A percentile compares a stretch with the other conserved stretches of the same genome.
Conservation (phyloP, 1,140 invertebrate genomes). For the Aphelinus certus region DNA sequence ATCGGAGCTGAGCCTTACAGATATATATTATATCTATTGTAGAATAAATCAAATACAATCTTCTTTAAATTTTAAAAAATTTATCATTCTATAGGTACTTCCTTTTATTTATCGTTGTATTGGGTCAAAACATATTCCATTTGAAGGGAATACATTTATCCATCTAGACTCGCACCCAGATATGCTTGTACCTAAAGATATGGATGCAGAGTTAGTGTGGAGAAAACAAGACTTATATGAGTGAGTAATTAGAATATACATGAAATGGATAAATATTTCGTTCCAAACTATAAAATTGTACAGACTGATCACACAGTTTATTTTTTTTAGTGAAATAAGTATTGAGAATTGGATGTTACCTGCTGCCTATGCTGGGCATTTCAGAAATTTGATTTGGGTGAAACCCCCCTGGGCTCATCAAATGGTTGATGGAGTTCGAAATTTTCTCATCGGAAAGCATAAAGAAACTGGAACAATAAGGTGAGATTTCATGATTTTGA, state of each 20-base stretch:
- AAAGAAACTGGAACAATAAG: slow-evolving; percentile 70
- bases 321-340: slow-evolving; percentile 69
- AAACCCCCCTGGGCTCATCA: slow-evolving; percentile 90
- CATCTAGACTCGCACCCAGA: slow-evolving; percentile 95
- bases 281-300: slow-evolving; percentile 3
- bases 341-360: slow-evolving; percentile 96
- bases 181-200: slow-evolving; percentile 80
- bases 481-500: slow-evolving; percentile 37
- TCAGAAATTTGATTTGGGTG: slow-evolving; percentile 83
- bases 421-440: slow-evolving; percentile 74
- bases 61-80: not conserved
- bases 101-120: slow-evolving; percentile 84
- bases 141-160: slow-evolving; percentile 78
- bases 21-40: too few relatives aligned
- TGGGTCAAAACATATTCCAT: slow-evolving; percentile 82
- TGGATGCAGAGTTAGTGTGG: slow-evolving; percentile 76
- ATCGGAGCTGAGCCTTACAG: too few relatives aligned
- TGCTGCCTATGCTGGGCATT: slow-evolving; percentile 84
- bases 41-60: too few relatives aligned
- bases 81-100: slow-evolving; percentile 55
- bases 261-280: not conserved
- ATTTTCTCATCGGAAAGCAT: slow-evolving; percentile 80
- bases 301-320: not conserved
- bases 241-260: slow-evolving; percentile 39
- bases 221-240: slow-evolving; percentile 70